Percentiles rank a stretch among this genome's conserved stretches.
Evolutionary conservation across 2,113 vertebrate species (phyloP).

Genomic region (Passer domesticus): DNA sequence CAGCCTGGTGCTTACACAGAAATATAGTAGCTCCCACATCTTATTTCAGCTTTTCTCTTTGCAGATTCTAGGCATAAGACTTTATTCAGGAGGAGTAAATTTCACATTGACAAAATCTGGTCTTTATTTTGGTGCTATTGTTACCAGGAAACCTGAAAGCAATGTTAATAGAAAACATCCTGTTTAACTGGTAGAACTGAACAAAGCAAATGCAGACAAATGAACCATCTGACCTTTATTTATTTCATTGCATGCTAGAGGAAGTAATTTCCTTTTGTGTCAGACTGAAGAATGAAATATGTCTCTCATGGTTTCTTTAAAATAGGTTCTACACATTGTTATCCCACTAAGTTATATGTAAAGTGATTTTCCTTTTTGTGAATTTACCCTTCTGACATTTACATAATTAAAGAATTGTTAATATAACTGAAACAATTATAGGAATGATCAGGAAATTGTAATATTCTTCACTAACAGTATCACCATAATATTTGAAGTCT

Average conservation of each 20-base stretch:
- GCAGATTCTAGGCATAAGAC: not conserved
- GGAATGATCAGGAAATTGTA: not conserved
- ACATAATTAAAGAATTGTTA: slow-evolving; percentile 7
- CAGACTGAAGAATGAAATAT: slow-evolving; percentile 9
- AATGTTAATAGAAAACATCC: slow-evolving; percentile 35
- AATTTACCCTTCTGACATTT: slow-evolving; percentile 26
- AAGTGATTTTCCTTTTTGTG: not conserved
- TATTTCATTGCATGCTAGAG: not conserved
- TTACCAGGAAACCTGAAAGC: slow-evolving; percentile 40
- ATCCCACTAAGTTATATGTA: slow-evolving; percentile 53
- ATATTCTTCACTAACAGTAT: not conserved
- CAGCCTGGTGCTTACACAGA: not conserved
- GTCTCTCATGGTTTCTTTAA: slow-evolving; percentile 42
- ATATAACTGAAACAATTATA: not conserved
- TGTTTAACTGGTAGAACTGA: slow-evolving; percentile 15
- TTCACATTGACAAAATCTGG: slow-evolving; percentile 41
- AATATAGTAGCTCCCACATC: not conserved
- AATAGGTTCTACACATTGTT: slow-evolving; percentile 29
- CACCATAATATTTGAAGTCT: not conserved
- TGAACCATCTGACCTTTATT: slow-evolving; percentile 20
- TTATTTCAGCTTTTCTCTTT: not conserved
- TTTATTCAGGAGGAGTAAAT: slow-evolving; percentile 22
- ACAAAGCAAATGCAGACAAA: not conserved
- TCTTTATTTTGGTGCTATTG: slow-evolving; percentile 73
- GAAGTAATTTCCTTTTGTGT: slow-evolving; percentile 34